Conservation (phyloP, 92 coral and sea anemone species). For the Paramuricea clavata region DNA sequence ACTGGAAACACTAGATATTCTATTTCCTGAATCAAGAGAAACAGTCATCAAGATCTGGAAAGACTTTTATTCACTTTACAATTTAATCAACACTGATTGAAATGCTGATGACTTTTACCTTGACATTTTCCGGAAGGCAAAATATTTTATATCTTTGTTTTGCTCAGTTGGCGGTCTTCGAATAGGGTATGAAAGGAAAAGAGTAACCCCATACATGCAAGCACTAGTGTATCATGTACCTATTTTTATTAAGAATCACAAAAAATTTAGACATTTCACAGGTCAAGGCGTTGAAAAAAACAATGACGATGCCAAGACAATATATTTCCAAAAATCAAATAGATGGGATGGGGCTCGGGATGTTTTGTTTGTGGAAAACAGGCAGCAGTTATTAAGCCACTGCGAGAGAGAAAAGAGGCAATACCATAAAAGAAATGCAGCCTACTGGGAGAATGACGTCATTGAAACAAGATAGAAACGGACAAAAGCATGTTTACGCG, state of each 20-base stretch:
- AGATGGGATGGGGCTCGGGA: conserved; percentile 71
- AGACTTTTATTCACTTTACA: conserved; percentile 38
- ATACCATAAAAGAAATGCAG: too few species aligned
- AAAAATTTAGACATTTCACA: conserved; percentile 64
- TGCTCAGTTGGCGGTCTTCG: neutral
- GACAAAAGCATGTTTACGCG: too few species aligned
- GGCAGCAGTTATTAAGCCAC: too few species aligned
- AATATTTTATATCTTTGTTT: conserved; percentile 46
- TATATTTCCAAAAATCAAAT: conserved; percentile 54
- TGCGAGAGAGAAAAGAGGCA: too few species aligned
- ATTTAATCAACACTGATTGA: conserved; percentile 20
- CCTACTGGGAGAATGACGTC: too few species aligned
- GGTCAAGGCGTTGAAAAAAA: conserved; percentile 74
- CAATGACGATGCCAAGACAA: conserved; percentile 25
- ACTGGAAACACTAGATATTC: neutral
- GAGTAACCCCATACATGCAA: conserved; percentile 72
- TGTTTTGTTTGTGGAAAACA: too few species aligned
- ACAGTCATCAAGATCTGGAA: conserved; percentile 45
- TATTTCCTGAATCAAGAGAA: conserved; percentile 20
- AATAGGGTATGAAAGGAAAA: conserved; percentile 40
- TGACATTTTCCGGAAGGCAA: conserved; percentile 43
- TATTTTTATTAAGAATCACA: conserved; percentile 46
- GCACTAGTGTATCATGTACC: conserved; percentile 68
- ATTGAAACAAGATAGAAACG: too few species aligned
- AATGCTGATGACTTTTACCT: conserved; percentile 21